A percentile compares a stretch with the other conserved stretches of the same genome.
phyloP scores from a whole-genome alignment of 2,113 vertebrate genomes.

The human region DNA sequence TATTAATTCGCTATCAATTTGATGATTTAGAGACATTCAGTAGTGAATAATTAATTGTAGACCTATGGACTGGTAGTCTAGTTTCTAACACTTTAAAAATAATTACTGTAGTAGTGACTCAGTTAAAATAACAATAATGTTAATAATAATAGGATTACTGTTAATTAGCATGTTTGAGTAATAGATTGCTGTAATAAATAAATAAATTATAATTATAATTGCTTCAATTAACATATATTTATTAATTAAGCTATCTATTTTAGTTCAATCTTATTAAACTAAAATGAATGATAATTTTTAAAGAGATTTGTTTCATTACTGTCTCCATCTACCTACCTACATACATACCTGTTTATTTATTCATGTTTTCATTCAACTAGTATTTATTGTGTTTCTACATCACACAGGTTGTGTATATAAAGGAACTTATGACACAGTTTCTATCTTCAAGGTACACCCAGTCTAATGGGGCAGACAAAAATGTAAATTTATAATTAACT shows the following conservation, averaged over 20 bases:
- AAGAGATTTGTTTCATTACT: background rate
- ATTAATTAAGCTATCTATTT: background rate
- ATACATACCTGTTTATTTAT: background rate
- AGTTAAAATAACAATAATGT: background rate
- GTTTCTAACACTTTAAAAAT: background rate
- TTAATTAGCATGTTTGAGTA: background rate
- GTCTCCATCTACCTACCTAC: background rate
- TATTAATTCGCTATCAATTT: background rate
- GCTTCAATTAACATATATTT: background rate
- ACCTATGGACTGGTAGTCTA: background rate
- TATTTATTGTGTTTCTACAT: background rate
- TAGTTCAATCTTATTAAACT: background rate
- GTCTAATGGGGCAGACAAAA: background rate
- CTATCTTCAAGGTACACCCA: background rate
- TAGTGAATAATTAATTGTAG: constrained; percentile 9
- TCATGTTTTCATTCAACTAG: background rate
- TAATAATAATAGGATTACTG: background rate
- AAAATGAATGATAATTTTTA: background rate
- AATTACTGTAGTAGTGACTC: background rate
- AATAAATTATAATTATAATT: background rate
- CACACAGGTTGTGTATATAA: background rate
- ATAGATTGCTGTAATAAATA: background rate
- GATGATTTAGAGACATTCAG: background rate
- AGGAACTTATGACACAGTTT: background rate
- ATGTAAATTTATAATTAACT: background rate